These are phyloP conservation scores for Nymphalis urticae DNA, from an alignment of 2,888 invertebrate species.

Conservation along the genomic window DNA sequence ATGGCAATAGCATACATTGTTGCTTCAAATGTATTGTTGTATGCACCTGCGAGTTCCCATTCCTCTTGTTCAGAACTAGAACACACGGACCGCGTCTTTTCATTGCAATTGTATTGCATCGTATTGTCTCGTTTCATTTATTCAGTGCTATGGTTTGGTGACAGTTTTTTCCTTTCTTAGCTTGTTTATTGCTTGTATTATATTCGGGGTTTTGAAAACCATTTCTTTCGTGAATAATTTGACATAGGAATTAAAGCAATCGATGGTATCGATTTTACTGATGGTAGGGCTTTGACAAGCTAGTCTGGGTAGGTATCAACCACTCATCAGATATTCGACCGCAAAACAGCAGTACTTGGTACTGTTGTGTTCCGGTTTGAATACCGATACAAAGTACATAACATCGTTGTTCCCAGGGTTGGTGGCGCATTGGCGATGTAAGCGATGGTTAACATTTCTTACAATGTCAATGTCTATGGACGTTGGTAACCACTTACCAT, in stretches of 20 bases:
- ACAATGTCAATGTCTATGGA: too few species aligned
- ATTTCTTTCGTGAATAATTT: not conserved
- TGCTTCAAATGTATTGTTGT: conserved; percentile 54
- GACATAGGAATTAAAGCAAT: not conserved
- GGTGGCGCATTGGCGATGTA: too few species aligned
- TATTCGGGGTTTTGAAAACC: not conserved
- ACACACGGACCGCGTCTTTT: conserved; percentile 73
- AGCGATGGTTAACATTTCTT: too few species aligned
- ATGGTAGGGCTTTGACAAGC: too few species aligned
- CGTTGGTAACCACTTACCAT: too few species aligned
- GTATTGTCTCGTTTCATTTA: conserved; percentile 75
- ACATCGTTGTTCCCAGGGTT: too few species aligned
- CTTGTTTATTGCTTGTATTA: conserved; percentile 43
- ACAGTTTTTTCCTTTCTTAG: conserved; percentile 60
- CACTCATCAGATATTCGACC: too few species aligned
- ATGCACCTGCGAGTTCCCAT: conserved; percentile 67
- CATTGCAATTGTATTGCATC: conserved; percentile 73
- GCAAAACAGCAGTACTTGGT: too few species aligned
- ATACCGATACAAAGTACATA: too few species aligned
- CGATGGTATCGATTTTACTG: too few species aligned
- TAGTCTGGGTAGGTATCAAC: too few species aligned
- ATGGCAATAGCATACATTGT: conserved; percentile 43
- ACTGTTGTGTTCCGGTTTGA: too few species aligned
- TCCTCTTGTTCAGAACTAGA: conserved; percentile 73
- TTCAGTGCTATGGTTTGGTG: conserved; percentile 53